Evolutionary conservation across 2,113 vertebrate species (phyloP).

Genomic region (Ptilorrhoa leucosticta): DNA sequence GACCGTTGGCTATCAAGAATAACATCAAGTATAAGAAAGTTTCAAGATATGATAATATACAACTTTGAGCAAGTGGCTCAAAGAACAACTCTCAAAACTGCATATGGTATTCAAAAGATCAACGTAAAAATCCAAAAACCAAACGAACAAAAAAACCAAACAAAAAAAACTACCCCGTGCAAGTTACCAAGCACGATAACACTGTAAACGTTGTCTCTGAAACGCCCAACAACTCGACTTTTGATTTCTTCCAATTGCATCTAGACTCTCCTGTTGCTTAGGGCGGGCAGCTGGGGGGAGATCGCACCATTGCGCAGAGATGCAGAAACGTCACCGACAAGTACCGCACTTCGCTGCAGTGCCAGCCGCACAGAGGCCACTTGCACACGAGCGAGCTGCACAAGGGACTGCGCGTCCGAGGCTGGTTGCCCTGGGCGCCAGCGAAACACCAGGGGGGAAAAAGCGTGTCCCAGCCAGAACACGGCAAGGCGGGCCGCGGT

Average conservation of each 20-base stretch:
- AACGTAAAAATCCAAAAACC: background rate
- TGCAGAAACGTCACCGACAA: background rate
- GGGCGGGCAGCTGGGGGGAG: fast-evolving
- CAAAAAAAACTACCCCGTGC: background rate
- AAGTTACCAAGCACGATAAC: background rate
- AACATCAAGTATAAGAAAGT: background rate
- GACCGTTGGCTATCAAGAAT: background rate
- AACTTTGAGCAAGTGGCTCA: background rate
- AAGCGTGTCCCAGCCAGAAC: fast-evolving
- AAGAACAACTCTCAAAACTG: background rate
- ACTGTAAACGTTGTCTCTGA: background rate
- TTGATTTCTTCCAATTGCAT: background rate
- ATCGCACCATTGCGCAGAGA: too few species aligned
- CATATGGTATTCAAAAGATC: fast-evolving
- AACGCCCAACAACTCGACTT: background rate
- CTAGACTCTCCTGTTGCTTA: fast-evolving
- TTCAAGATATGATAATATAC: fast-evolving
- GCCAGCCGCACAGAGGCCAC: background rate
- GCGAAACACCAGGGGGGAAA: fast-evolving
- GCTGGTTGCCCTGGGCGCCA: background rate
- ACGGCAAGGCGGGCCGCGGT: background rate
- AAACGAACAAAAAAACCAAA: background rate
- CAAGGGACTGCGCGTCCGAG: fast-evolving
- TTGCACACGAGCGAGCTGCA: fast-evolving
- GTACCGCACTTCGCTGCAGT: fast-evolving